Evolutionary conservation across 2,888 invertebrate species (phyloP).

Genomic region (Caenorhabditis sinica): DNA sequence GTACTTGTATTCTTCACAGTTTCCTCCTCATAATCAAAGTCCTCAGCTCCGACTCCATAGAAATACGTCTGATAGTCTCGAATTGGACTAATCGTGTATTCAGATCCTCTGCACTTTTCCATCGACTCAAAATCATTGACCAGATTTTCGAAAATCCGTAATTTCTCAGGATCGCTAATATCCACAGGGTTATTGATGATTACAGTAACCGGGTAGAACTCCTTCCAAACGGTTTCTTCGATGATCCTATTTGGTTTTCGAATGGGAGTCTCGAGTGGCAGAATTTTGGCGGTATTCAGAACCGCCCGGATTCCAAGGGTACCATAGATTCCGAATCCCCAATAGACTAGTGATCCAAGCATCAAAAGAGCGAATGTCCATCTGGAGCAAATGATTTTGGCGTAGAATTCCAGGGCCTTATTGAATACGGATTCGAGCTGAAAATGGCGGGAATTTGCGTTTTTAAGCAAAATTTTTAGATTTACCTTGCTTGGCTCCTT

Average conservation of each 20-base stretch:
- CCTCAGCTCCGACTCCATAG: constrained; percentile 70
- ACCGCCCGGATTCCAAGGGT: constrained; percentile 75
- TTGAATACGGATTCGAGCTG: constrained; percentile 57
- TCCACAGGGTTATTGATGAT: constrained; percentile 80
- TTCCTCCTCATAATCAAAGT: constrained; percentile 74
- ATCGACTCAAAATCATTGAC: constrained; percentile 79
- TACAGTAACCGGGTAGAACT: constrained; percentile 83
- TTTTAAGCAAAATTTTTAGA: no score
- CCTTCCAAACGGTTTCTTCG: constrained; percentile 80
- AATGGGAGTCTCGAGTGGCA: constrained; percentile 80
- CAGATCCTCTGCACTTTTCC: constrained; percentile 74
- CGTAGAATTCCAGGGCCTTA: constrained; percentile 41
- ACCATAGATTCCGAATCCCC: constrained; percentile 76
- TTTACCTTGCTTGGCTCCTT: constrained; percentile 47
- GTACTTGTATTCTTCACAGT: constrained; percentile 35
- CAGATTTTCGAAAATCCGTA: constrained; percentile 71
- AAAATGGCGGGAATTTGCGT: constrained; percentile 6
- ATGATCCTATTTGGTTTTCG: constrained; percentile 79
- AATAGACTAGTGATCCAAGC: constrained; percentile 56
- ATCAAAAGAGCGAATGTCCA: constrained; percentile 51
- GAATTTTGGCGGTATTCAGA: constrained; percentile 81
- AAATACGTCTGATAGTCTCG: constrained; percentile 80
- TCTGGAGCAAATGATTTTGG: constrained; percentile 55
- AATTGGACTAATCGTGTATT: constrained; percentile 80
- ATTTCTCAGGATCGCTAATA: constrained; percentile 65